phyloP scores from a whole-genome alignment of 2,113 vertebrate species.

The Ciconia stormi region DNA sequence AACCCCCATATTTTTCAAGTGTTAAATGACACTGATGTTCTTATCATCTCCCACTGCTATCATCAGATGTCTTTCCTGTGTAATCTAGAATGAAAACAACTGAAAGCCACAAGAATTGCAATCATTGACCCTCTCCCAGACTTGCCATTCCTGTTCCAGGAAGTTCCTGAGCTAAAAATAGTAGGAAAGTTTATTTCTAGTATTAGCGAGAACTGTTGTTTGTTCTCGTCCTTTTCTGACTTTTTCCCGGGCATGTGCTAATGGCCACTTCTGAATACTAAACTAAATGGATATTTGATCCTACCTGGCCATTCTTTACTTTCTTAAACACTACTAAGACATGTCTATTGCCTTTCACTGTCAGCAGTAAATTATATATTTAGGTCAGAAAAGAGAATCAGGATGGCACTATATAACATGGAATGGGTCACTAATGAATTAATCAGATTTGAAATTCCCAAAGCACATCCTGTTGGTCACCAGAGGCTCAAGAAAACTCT shows the following conservation, averaged over 20 bases:
- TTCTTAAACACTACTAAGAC: neutral
- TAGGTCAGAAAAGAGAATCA: neutral
- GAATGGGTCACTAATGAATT: neutral
- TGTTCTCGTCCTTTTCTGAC: neutral
- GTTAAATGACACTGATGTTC: neutral
- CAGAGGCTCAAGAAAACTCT: neutral
- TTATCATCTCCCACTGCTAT: neutral
- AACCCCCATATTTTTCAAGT: neutral
- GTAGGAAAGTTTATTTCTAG: neutral
- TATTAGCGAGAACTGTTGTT: neutral
- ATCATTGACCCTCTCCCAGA: fast-evolving
- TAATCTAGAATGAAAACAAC: neutral
- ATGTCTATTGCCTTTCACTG: neutral
- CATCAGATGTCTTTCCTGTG: neutral
- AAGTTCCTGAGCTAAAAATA: neutral
- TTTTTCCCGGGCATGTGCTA: neutral
- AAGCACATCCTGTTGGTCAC: fast-evolving
- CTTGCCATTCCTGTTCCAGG: neutral
- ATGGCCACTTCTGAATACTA: neutral
- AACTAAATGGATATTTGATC: neutral
- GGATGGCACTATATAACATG: neutral
- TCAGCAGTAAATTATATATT: neutral
- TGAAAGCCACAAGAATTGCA: neutral
- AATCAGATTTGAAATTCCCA: neutral
- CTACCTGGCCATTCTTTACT: neutral